A percentile compares a stretch with the other conserved stretches of the same genome.
Evolutionary conservation across 2,113 vertebrate species (phyloP).

Genomic region (Mesitornis unicolor): DNA sequence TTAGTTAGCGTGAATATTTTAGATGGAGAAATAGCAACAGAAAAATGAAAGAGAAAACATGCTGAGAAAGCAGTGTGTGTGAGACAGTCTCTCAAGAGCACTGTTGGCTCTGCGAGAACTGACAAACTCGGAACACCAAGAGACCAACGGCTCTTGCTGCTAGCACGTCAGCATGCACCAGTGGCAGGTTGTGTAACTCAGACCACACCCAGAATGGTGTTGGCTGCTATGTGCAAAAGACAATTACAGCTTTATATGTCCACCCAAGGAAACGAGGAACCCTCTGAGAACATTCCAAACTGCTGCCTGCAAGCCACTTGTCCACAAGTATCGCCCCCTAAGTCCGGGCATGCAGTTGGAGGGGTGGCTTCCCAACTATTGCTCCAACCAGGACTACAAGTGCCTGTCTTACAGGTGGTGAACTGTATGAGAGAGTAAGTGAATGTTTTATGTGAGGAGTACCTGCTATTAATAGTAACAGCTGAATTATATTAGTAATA

Average conservation of each 20-base stretch:
- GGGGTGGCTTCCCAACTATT: neutral
- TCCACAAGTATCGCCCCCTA: neutral
- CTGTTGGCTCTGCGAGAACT: neutral
- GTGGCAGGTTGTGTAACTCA: neutral
- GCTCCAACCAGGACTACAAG: neutral
- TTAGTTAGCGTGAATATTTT: neutral
- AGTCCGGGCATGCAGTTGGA: neutral
- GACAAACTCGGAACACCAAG: neutral
- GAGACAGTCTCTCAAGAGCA: neutral
- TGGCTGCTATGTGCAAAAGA: neutral
- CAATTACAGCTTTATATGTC: neutral
- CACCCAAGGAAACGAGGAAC: neutral
- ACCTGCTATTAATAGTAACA: neutral
- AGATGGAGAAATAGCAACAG: neutral
- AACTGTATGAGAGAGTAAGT: neutral
- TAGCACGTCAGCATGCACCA: fast-evolving
- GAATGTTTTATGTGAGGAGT: neutral
- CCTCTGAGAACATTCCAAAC: neutral
- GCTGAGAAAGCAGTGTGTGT: neutral
- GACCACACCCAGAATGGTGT: too few species aligned
- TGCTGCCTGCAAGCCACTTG: neutral
- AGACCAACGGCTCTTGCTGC: neutral
- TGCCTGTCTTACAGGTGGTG: neutral
- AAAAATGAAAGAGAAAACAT: neutral
- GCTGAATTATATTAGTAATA: neutral